phyloP scores from a whole-genome alignment of 2,797 vertebrate genomes.

The Avahi laniger region DNA sequence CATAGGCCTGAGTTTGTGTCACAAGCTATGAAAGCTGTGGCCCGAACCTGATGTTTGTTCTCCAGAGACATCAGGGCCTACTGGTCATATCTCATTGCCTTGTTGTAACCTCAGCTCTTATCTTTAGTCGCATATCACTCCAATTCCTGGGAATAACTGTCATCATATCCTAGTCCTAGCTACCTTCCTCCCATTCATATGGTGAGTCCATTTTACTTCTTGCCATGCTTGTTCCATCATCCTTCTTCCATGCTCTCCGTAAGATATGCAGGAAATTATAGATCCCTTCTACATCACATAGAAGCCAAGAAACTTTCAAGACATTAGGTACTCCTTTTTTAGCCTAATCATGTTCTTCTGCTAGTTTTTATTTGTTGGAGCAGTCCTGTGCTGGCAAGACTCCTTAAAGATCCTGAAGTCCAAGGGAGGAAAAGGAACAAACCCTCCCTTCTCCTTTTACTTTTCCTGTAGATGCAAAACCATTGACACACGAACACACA shows the following conservation, averaged over 20 bases:
- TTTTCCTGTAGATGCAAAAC: not conserved
- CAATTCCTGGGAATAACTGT: not conserved
- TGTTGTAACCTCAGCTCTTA: not conserved
- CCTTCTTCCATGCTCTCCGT: not conserved
- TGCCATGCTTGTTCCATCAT: not conserved
- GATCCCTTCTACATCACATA: not conserved
- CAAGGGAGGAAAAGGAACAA: not conserved
- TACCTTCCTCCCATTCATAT: not conserved
- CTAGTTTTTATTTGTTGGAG: not conserved
- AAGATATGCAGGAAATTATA: not conserved
- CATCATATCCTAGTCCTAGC: not conserved
- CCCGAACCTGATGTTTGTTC: not conserved
- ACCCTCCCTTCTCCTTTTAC: not conserved
- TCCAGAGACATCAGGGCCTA: not conserved
- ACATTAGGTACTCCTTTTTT: not conserved
- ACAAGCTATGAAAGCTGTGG: not conserved
- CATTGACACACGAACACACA: not conserved
- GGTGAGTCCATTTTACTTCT: not conserved
- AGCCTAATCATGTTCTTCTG: not conserved
- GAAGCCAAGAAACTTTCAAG: not conserved
- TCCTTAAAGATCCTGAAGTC: not conserved
- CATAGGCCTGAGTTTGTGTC: not conserved
- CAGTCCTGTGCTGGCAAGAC: not conserved
- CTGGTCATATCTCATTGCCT: not conserved
- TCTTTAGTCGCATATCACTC: not conserved